Percentiles rank a stretch among this genome's conserved stretches.
Conservation (phyloP, 2,113 vertebrate genomes). For the Aspiorhynchus laticeps region DNA sequence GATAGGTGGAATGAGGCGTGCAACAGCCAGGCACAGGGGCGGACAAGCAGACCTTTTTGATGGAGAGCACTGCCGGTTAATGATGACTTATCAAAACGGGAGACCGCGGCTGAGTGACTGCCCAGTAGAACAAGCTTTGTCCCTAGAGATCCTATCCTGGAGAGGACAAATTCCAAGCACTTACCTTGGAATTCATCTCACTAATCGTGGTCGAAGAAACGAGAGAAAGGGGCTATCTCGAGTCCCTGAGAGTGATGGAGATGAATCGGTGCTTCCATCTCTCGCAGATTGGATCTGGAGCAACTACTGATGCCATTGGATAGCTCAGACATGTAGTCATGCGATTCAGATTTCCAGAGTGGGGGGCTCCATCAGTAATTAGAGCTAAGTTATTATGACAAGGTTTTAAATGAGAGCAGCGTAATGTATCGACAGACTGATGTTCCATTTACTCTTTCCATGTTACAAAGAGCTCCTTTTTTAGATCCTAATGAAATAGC, state of each 20-base stretch:
- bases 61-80: slow-evolving; percentile 48
- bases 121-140: slow-evolving; percentile 39
- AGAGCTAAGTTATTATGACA: slow-evolving; percentile 45
- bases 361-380: slow-evolving; percentile 1
- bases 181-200: slow-evolving; percentile 50
- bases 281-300: slow-evolving; percentile 44
- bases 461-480: slow-evolving; percentile 12
- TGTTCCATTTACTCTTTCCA: slow-evolving; percentile 1
- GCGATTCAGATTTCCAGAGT: slow-evolving; percentile 7
- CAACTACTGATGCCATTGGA: slow-evolving; percentile 21
- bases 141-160: slow-evolving; percentile 50
- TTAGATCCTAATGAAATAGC: slow-evolving; percentile 16
- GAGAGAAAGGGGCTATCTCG: slow-evolving; percentile 33
- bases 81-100: slow-evolving; percentile 56
- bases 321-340: slow-evolving; percentile 13
- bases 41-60: slow-evolving; percentile 50
- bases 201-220: slow-evolving; percentile 47
- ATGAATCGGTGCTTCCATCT: slow-evolving; percentile 24
- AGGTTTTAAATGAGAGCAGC: slow-evolving; percentile 35
- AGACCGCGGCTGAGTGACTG: slow-evolving; percentile 32
- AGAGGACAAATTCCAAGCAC: slow-evolving; percentile 53
- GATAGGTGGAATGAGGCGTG: slow-evolving; percentile 49
- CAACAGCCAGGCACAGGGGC: slow-evolving; percentile 39
- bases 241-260: slow-evolving; percentile 53
- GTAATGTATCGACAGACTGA: background rate